Evolutionary conservation across 2,888 invertebrate genomes (phyloP).

Genomic region (Rhaphigaster nebulosa): DNA sequence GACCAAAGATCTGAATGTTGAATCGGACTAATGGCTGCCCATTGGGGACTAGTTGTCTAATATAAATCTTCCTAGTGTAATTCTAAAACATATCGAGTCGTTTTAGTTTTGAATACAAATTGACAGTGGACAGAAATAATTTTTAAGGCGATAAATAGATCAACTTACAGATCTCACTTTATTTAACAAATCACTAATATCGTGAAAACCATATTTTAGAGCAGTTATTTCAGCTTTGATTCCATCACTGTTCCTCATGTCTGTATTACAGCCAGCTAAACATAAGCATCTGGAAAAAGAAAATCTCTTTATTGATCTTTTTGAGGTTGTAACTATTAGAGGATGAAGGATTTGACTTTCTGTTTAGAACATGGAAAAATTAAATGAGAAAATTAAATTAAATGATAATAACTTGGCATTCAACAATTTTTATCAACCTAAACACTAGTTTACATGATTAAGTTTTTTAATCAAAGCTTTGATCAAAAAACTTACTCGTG

Average conservation of each 20-base stretch:
- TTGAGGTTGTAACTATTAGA: no score
- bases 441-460: no score
- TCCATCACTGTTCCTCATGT: slow-evolving; percentile 78
- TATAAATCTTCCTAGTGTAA: slow-evolving; percentile 70
- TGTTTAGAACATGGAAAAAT: no score
- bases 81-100: slow-evolving; percentile 60
- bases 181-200: slow-evolving; percentile 78
- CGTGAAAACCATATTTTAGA: slow-evolving; percentile 79
- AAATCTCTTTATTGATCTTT: neutral
- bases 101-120: neutral
- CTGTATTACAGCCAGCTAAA: slow-evolving; percentile 79
- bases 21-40: slow-evolving; percentile 74
- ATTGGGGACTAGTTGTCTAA: slow-evolving; percentile 76
- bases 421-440: no score
- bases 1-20: slow-evolving; percentile 79
- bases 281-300: slow-evolving; percentile 74
- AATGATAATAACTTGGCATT: no score
- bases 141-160: slow-evolving; percentile 67
- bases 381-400: no score
- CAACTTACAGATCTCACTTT: slow-evolving; percentile 75
- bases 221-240: slow-evolving; percentile 83
- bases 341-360: no score
- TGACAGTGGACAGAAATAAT: neutral
- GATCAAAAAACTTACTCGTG: no score
- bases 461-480: no score